Evolutionary conservation across 2,113 vertebrate species (phyloP).

Genomic region (Malurus elegans): DNA sequence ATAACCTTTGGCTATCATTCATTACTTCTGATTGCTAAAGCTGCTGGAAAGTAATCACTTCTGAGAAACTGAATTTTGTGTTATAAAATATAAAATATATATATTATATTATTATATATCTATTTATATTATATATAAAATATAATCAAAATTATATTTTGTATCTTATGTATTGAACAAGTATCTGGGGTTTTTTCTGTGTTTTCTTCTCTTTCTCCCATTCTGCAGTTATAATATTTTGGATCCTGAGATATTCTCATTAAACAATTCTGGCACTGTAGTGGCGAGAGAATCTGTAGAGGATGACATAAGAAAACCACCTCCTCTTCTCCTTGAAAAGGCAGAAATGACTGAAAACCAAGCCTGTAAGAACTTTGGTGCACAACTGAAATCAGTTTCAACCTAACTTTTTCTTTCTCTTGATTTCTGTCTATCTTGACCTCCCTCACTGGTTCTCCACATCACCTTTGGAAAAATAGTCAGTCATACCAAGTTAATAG

Average conservation of each 20-base stretch:
- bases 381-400: background rate
- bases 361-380: slow-evolving; percentile 8
- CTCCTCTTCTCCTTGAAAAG: background rate
- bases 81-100: no score
- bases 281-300: slow-evolving; percentile 46
- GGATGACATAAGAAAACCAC: background rate
- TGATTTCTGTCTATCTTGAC: background rate
- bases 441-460: background rate
- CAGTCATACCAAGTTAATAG: background rate
- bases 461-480: background rate
- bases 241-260: slow-evolving; percentile 81
- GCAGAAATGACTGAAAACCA: background rate
- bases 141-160: background rate
- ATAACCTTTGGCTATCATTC: background rate
- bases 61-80: background rate
- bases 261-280: slow-evolving; percentile 82
- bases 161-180: no score
- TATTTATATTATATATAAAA: no score
- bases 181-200: background rate
- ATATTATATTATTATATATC: no score
- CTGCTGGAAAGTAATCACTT: background rate
- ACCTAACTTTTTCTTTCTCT: background rate
- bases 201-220: background rate
- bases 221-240: slow-evolving; percentile 81
- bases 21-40: background rate